A percentile compares a stretch with the other conserved stretches of the same genome.
Conservation (phyloP, 1,140 invertebrate species). For the Gonioctena quinquepunctata region DNA sequence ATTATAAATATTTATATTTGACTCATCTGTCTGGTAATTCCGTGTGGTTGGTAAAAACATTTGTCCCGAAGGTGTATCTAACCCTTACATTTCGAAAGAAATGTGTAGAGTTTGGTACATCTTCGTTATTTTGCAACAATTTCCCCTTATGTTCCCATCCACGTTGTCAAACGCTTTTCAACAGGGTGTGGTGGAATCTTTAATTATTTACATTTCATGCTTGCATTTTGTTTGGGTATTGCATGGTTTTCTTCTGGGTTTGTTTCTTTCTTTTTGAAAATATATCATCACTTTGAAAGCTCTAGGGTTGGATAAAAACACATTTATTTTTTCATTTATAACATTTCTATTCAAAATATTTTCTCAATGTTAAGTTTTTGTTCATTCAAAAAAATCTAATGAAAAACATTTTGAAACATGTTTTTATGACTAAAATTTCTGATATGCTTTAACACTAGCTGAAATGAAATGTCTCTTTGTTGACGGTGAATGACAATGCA, state of each 20-base stretch:
- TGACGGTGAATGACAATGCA: too few relatives aligned
- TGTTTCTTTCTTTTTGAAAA: too few relatives aligned
- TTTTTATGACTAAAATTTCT: too few relatives aligned
- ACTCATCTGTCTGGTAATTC: conserved; percentile 55
- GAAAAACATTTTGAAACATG: too few relatives aligned
- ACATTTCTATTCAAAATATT: too few relatives aligned
- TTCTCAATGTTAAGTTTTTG: too few relatives aligned
- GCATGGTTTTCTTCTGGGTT: conserved; percentile 1
- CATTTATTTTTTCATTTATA: too few relatives aligned
- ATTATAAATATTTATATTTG: conserved; percentile 8
- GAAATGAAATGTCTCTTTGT: too few relatives aligned
- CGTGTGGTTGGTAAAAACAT: conserved; percentile 51
- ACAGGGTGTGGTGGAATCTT: neutral
- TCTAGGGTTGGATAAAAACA: too few relatives aligned
- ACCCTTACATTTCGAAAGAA: conserved; percentile 24
- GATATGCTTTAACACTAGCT: too few relatives aligned
- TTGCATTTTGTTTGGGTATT: neutral
- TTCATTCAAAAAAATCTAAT: too few relatives aligned
- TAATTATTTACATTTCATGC: neutral
- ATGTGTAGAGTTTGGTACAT: conserved; percentile 39
- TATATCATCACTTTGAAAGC: too few relatives aligned
- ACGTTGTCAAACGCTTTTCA: neutral
- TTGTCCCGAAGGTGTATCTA: conserved; percentile 32
- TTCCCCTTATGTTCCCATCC: neutral
- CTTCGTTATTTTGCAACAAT: conserved; percentile 23